Evolutionary conservation across 2,888 invertebrate genomes (phyloP).

Genomic region (Leptinotarsa juncta): DNA sequence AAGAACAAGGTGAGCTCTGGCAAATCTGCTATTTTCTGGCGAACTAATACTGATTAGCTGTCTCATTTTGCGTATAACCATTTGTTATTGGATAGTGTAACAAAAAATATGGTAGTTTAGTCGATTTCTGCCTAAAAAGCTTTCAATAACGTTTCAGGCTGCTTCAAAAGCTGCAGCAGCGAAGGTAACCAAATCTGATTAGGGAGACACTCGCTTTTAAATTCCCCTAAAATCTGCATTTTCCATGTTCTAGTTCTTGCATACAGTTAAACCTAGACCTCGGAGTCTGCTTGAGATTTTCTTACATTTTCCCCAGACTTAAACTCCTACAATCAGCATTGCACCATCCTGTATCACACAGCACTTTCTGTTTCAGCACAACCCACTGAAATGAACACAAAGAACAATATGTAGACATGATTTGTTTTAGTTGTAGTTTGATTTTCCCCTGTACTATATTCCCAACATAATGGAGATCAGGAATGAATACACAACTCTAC

Average conservation of each 20-base stretch:
- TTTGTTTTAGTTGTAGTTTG: background rate
- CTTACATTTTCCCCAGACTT: background rate
- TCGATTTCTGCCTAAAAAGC: conserved; percentile 30
- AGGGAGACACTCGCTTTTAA: conserved; percentile 7
- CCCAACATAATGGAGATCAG: background rate
- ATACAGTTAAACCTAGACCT: too few species aligned
- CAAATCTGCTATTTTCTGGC: conserved; percentile 3
- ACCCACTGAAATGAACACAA: background rate
- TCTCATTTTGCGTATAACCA: background rate
- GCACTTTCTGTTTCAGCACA: background rate
- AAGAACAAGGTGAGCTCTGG: conserved; percentile 50
- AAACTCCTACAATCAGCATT: background rate
- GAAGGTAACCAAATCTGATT: conserved; percentile 45
- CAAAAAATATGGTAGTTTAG: background rate
- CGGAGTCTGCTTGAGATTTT: background rate
- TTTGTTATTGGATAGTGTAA: background rate
- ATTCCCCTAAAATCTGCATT: background rate
- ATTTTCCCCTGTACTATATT: background rate
- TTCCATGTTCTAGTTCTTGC: too few species aligned
- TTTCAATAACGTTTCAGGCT: conserved; percentile 47
- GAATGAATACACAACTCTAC: background rate
- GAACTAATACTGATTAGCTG: background rate
- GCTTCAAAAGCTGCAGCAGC: conserved; percentile 46
- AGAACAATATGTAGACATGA: background rate
- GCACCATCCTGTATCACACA: background rate